These are phyloP conservation scores for Turnix velox DNA, from an alignment of 2,113 vertebrate genomes.

Conservation along the genomic window DNA sequence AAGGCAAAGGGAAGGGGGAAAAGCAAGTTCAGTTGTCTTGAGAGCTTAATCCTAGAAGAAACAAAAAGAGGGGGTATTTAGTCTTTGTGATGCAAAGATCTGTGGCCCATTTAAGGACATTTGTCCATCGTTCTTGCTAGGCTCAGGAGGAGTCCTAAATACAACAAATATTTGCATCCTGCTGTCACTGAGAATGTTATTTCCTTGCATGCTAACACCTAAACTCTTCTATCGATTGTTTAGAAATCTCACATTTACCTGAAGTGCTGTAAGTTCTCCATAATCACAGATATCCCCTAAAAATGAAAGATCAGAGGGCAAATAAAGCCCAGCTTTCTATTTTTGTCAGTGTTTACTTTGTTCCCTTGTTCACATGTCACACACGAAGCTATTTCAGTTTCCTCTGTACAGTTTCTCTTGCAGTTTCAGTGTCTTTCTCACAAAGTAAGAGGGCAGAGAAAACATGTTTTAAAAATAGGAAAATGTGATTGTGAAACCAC, in stretches of 20 bases:
- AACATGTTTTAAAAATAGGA: conserved; percentile 53
- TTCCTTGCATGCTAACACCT: background rate
- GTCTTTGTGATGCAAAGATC: background rate
- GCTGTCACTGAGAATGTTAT: background rate
- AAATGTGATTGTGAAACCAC: conserved; percentile 59
- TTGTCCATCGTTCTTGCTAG: background rate
- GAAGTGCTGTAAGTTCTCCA: background rate
- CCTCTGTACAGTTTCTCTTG: conserved; percentile 46
- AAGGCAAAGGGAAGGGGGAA: background rate
- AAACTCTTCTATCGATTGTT: background rate
- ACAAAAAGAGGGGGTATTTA: background rate
- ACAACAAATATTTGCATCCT: background rate
- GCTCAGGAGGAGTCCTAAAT: background rate
- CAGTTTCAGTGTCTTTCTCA: conserved; percentile 47
- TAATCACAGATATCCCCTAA: conserved; percentile 32
- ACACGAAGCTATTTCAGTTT: conserved; percentile 18
- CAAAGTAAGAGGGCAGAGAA: conserved; percentile 1
- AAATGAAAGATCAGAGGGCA: conserved; percentile 36
- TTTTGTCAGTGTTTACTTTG: conserved; percentile 38
- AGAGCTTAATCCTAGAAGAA: background rate
- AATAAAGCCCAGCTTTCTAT: conserved; percentile 38
- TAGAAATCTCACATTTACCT: conserved; percentile 2
- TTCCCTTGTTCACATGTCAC: background rate
- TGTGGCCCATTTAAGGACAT: background rate
- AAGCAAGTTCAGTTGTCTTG: background rate